phyloP scores from a whole-genome alignment of 2,888 invertebrate species.

The Allygus modestus region DNA sequence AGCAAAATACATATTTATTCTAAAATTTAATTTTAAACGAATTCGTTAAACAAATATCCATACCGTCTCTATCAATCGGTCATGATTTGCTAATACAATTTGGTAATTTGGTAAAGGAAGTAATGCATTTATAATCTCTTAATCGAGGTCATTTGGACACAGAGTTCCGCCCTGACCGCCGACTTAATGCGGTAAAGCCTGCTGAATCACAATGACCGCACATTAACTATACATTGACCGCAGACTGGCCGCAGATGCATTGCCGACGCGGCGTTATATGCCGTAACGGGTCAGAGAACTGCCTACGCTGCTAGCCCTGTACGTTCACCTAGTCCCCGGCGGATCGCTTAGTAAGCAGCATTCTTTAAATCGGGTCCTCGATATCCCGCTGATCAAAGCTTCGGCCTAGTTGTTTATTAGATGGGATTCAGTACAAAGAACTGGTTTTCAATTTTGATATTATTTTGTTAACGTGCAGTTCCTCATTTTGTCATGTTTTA shows the following conservation, averaged over 20 bases:
- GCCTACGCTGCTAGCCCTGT: neutral
- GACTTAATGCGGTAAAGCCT: neutral
- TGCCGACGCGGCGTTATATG: neutral
- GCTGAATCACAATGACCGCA: constrained; percentile 2
- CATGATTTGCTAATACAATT: no score
- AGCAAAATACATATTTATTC: no score
- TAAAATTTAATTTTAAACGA: no score
- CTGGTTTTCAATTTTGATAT: no score
- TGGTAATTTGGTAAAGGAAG: no score
- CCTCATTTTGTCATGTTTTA: no score
- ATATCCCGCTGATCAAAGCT: neutral
- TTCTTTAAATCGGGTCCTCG: neutral
- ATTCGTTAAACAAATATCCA: no score
- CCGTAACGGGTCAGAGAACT: neutral
- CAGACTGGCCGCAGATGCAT: neutral
- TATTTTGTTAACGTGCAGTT: no score
- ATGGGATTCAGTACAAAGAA: no score
- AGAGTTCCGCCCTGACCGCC: neutral
- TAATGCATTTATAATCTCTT: no score
- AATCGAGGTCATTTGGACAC: no score
- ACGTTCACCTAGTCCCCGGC: neutral
- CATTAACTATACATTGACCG: neutral
- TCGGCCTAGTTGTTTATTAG: neutral
- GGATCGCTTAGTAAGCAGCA: neutral
- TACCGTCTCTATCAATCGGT: no score